Base-by-base conservation (phyloP, 2,888 invertebrate species). In the Microchrysa polita region DNA sequence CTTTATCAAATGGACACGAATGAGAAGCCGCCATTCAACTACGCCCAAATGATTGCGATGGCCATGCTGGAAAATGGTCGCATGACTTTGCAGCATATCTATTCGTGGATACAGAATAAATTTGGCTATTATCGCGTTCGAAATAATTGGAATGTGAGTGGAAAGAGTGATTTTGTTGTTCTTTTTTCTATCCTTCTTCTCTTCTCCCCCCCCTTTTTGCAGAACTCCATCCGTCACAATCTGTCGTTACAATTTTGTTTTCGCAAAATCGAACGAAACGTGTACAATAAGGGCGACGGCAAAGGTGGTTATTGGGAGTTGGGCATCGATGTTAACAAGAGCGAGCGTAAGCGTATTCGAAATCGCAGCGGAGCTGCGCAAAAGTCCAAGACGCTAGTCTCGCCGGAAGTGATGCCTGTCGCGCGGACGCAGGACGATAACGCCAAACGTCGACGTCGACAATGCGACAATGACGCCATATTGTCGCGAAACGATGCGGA, bases 301-400 rank as follows among this genome's bases (percentile, higher is more conserved):
- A 85, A 85, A 75, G 84, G 84, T 1, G 84, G 84, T 14, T 85
- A 84, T 55, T 85, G 84, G 84, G 84, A 85, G 67, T 76, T 85
- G 16, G 83, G 83, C 0, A 81, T 85, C 1, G 84, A 84, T 78
- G 80, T 80, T 1, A 82, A 81, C 23, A 84, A 85, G 78, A 82
- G 81, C 57, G 81, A 84, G 72, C 81, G 81, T 16, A 85, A 84
- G 69, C 81, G 84, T 10, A 81, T 84, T 34, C 80, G 84, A 2
- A 83, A 83, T 76, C 79, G 81, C 0, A 82, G 81, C 65, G 12
- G 42, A 42, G 16, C n/a, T 0, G 60, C 44, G 5, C 34, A 34
- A 16, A n/a, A 12, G 12, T n/a, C 16, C 12, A n/a, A 12, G 16
- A 7, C 48, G 14, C 27, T 34, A 34, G 2, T 34, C 2, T n/a